Evolutionary conservation across 1,140 invertebrate genomes (phyloP).

Genomic region (Oedothorax gibbosus): DNA sequence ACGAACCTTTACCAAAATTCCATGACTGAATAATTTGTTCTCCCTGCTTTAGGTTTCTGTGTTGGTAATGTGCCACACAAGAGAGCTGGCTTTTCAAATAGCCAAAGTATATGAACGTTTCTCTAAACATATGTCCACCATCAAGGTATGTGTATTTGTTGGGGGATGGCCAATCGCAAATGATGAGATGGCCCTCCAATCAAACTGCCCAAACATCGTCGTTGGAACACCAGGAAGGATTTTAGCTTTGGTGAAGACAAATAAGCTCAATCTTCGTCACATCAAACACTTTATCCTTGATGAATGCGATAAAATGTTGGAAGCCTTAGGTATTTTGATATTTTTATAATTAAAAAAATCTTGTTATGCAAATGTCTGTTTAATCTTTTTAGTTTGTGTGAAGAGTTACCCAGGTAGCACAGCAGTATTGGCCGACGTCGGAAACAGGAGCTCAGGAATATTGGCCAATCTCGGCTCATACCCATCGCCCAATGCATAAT

Average conservation of each 20-base stretch:
- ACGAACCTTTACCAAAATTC: conserved; percentile 97
- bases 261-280: conserved; percentile 70
- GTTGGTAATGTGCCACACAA: conserved; percentile 75
- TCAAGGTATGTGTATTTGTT: conserved; percentile 73
- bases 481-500: too few relatives aligned
- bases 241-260: conserved; percentile 70
- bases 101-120: conserved; percentile 76
- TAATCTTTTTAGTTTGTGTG: too few relatives aligned
- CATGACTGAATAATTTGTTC: conserved; percentile 78
- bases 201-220: conserved; percentile 74
- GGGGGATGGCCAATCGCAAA: conserved; percentile 74
- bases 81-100: conserved; percentile 76
- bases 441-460: too few relatives aligned
- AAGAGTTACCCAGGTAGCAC: too few relatives aligned
- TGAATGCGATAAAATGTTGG: conserved; percentile 76
- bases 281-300: conserved; percentile 76
- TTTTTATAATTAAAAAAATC: too few relatives aligned
- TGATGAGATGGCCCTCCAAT: conserved; percentile 74
- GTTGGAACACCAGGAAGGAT: conserved; percentile 76
- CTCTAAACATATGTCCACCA: conserved; percentile 73
- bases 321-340: conserved; percentile 72
- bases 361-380: too few relatives aligned
- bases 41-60: conserved; percentile 71
- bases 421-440: too few relatives aligned
- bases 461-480: too few relatives aligned